Percentiles rank a stretch among this genome's conserved stretches.
Evolutionary conservation across 2,113 vertebrate species (phyloP).

Genomic region (Ciconia stormi): DNA sequence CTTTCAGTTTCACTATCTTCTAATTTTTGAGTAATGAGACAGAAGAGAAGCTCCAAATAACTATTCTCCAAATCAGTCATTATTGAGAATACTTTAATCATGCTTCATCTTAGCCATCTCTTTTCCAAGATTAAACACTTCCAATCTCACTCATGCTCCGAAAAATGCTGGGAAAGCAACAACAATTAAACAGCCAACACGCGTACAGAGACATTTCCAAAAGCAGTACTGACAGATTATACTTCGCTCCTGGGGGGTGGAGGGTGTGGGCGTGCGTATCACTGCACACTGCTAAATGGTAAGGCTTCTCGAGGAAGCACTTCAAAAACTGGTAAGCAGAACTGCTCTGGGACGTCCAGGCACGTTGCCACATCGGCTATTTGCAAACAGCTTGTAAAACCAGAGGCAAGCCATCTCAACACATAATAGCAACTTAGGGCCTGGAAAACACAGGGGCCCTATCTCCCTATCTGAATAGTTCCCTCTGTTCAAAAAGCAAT

Average conservation of each 20-base stretch:
- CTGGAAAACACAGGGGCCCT: neutral
- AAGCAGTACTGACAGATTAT: neutral
- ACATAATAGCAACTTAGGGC: neutral
- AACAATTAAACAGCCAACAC: neutral
- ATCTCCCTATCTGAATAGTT: neutral
- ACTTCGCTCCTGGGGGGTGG: neutral
- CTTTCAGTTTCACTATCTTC: neutral
- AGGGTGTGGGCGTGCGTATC: too few relatives aligned
- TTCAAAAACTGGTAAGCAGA: neutral
- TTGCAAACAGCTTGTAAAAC: neutral
- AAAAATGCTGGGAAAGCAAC: neutral
- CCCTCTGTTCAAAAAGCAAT: neutral
- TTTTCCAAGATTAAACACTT: neutral
- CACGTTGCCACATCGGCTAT: neutral
- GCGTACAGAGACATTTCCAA: neutral
- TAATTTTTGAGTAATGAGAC: neutral
- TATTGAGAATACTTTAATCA: neutral
- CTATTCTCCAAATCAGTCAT: neutral
- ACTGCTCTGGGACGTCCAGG: neutral
- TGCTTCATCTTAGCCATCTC: neutral
- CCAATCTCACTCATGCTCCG: neutral
- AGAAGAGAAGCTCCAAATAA: conserved; percentile 4
- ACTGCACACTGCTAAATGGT: neutral
- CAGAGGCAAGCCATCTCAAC: neutral
- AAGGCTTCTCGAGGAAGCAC: neutral